phyloP scores from a whole-genome alignment of 2,888 invertebrate species.

The Rhopalosiphum nymphaeae region DNA sequence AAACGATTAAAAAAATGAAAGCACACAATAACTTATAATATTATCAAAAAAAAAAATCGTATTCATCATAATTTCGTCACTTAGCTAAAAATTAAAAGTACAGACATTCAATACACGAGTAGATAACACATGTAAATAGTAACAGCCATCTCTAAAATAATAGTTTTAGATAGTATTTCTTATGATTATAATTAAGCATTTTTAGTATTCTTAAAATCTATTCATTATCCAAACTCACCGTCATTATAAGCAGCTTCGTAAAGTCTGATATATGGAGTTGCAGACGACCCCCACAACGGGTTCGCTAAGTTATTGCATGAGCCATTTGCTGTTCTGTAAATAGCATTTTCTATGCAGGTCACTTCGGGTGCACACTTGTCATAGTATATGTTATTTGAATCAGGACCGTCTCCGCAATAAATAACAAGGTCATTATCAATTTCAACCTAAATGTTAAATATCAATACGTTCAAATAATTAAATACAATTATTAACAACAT shows the following conservation, averaged over 20 bases:
- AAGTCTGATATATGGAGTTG: conserved; percentile 22
- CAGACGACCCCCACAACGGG: conserved; percentile 22
- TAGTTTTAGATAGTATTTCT: background rate
- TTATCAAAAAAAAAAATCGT: background rate
- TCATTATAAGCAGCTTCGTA: background rate
- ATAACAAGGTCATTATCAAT: background rate
- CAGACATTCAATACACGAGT: background rate
- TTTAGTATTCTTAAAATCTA: background rate
- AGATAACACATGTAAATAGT: background rate
- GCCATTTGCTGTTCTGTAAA: conserved; percentile 37
- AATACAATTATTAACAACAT: background rate
- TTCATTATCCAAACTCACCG: background rate
- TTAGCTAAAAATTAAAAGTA: background rate
- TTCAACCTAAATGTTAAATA: background rate
- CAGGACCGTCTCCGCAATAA: background rate
- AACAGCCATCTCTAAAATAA: background rate
- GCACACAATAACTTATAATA: background rate
- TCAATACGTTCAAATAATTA: too few relatives aligned
- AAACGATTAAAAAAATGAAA: too few relatives aligned
- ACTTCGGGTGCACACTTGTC: background rate
- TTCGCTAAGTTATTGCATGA: conserved; percentile 13
- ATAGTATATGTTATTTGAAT: conserved; percentile 15
- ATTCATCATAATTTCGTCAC: background rate
- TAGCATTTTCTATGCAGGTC: background rate
- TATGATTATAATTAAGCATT: background rate